Conservation (phyloP, 2,797 vertebrate genomes). For the Ctenochaetus hawaiiensis region DNA sequence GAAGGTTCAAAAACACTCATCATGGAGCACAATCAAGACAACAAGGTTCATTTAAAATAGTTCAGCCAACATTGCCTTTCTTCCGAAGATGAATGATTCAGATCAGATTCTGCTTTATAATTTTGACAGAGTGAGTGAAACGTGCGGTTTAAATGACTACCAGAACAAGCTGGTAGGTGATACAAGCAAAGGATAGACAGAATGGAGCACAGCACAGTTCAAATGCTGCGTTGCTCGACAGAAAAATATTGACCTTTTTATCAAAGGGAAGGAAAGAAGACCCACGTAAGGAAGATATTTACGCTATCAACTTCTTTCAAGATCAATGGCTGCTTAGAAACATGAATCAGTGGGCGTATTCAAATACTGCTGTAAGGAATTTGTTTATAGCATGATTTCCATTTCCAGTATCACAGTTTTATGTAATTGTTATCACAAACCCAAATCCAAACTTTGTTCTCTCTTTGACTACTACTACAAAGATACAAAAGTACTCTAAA, state of each 20-base stretch:
- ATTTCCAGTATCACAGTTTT: neutral
- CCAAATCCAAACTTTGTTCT: neutral
- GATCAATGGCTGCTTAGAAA: neutral
- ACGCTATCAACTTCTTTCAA: neutral
- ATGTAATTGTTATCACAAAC: neutral
- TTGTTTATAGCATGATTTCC: neutral
- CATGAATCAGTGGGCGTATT: neutral
- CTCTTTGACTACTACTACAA: too few relatives aligned
- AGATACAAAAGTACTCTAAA: too few relatives aligned
- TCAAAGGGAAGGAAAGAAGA: neutral
- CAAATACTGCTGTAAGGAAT: neutral
- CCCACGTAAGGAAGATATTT: neutral
- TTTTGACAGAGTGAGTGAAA: neutral
- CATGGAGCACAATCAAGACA: neutral
- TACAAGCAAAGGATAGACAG: too few relatives aligned
- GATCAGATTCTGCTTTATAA: neutral
- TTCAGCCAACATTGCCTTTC: neutral
- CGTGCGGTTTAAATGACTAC: neutral
- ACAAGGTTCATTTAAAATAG: neutral
- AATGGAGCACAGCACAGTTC: neutral
- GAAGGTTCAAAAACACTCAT: constrained; percentile 2
- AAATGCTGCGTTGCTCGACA: neutral
- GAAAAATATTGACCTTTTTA: too few relatives aligned
- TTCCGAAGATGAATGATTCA: neutral
- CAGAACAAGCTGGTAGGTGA: too few relatives aligned